Conservation (phyloP, 2,888 invertebrate genomes). For the Terebella lapidaria region DNA sequence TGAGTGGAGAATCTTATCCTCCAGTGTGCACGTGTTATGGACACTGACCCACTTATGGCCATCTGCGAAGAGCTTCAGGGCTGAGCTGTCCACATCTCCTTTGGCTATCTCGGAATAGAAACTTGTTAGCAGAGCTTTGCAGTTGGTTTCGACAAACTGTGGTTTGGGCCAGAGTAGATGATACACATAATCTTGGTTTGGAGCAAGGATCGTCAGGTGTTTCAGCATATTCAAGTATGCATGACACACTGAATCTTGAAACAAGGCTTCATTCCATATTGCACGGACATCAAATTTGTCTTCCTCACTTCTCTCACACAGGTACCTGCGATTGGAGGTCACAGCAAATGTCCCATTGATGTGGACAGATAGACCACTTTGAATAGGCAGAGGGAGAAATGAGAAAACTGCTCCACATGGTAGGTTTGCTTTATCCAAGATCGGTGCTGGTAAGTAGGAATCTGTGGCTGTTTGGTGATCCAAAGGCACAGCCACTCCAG, state of each 20-base stretch:
- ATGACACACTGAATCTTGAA: conserved; percentile 25
- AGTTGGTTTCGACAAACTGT: conserved; percentile 10
- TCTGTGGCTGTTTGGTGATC: conserved; percentile 3
- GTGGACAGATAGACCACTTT: conserved; percentile 35
- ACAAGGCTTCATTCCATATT: conserved; percentile 33
- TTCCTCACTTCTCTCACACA: conserved; percentile 33
- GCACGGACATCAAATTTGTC: conserved; percentile 31
- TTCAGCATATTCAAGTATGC: conserved; percentile 28
- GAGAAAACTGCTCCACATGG: conserved; percentile 32
- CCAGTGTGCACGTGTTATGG: conserved; percentile 25
- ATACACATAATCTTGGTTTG: conserved; percentile 11
- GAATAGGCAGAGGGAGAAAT: conserved; percentile 40
- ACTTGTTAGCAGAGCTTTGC: conserved; percentile 11
- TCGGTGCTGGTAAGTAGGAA: conserved; percentile 4
- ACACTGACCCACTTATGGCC: conserved; percentile 21
- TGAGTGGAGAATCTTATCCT: conserved; percentile 9
- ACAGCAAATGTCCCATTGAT: conserved; percentile 44
- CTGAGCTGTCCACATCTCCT: not conserved
- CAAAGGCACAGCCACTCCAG: conserved; percentile 34
- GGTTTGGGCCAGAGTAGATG: conserved; percentile 23
- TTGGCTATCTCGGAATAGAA: conserved; percentile 19
- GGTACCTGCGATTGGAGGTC: conserved; percentile 33
- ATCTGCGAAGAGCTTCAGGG: conserved; percentile 18
- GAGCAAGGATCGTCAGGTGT: conserved; percentile 19
- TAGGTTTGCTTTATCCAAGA: not conserved